Evolutionary conservation across 2,113 vertebrate species (phyloP).

Genomic region (Ptychochromis oligacanthus): DNA sequence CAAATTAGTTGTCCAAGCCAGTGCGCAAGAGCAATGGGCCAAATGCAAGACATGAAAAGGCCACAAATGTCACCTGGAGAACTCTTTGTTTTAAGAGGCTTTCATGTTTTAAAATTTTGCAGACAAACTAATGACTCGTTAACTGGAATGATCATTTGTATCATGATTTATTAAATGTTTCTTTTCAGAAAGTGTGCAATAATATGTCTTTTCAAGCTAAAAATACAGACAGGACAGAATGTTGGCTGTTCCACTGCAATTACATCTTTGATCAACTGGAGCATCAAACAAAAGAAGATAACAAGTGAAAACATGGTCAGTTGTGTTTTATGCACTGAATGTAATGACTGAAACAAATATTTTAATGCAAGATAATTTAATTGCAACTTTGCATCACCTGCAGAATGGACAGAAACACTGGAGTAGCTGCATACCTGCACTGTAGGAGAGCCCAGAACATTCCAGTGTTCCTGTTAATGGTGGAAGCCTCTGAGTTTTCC

Average conservation of each 20-base stretch:
- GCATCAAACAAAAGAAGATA: conserved; percentile 18
- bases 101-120: neutral
- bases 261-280: conserved; percentile 21
- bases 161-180: neutral
- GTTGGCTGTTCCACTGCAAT: neutral
- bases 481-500: conserved; percentile 92
- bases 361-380: neutral
- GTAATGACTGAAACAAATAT: neutral
- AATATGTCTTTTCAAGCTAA: conserved; percentile 19
- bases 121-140: neutral
- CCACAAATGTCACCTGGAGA: conserved; percentile 18
- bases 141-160: neutral
- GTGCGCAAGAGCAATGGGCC: conserved; percentile 11
- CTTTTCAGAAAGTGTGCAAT: neutral
- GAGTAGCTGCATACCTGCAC: conserved; percentile 84
- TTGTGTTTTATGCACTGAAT: neutral
- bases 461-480: conserved; percentile 96
- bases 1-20: conserved; percentile 43
- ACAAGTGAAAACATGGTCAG: neutral
- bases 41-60: conserved; percentile 38
- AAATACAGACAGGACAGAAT: neutral
- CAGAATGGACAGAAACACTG: neutral
- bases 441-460: conserved; percentile 98
- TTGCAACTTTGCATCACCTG: neutral
- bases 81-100: neutral